Evolutionary conservation across 2,113 vertebrate genomes (phyloP), one percentile per base, ranked within the genome.

Genomic region (Chionomys nivalis): DNA sequence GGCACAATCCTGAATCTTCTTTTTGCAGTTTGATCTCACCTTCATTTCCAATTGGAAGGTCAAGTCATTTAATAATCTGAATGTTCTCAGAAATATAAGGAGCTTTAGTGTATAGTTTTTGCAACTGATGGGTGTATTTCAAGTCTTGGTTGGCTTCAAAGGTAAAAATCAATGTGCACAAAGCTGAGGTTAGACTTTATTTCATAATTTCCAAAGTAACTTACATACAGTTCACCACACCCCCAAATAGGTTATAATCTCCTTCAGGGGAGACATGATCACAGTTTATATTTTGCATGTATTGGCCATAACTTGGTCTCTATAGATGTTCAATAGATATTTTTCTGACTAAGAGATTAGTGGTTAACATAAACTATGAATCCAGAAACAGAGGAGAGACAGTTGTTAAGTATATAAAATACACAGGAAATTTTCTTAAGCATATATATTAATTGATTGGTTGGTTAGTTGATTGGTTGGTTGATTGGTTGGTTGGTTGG

Each of bases 11-110:
- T 17, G n/a, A 73, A 13, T 17, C 44, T 70, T n/a, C 63, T 76
- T 85, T 89, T 55, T 36, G 28, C 11, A 47, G 52, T 3, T 91
- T 91, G 89, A 73, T 83, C 92, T n/a, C 88, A 17, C 23, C 6
- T 24, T 82, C 21, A 66, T 89, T 94, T 94, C 26, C 77, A 86
- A 82, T 55, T 77, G 47, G 42, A 95, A 89, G 44, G 42, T 61
- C 44, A 61, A 81, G 42, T 52, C 36, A 65, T 49, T 73, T 94
- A n/a, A 90, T 90, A 95, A 95, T 81, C 33, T 36, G 4, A 87
- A 76, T 82, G 39, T 68, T 44, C 24, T 70, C 24, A 72, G 31
- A 94, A 65, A 76, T 19, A 61, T 33, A 47, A 24, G 6, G 36
- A 31, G 3, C 82, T 65, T 75, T 23, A n/a, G 33, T 65, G 2